These are phyloP conservation scores for Prosopocoilus inquinatus DNA, from an alignment of 2,888 invertebrate species.

Conservation along the genomic window DNA sequence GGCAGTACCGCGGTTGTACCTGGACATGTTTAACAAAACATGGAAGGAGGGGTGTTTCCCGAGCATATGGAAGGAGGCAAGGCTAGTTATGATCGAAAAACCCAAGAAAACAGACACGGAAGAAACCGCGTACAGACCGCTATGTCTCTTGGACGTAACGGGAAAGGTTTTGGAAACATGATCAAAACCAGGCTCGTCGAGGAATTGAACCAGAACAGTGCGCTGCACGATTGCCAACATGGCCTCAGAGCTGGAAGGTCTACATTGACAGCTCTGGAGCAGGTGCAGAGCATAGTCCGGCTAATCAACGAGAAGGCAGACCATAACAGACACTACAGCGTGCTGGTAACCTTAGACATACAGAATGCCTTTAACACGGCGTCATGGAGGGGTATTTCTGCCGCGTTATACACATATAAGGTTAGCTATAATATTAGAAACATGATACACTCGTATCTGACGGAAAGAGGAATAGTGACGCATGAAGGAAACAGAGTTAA, in stretches of 20 bases:
- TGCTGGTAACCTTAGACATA: constrained; percentile 13
- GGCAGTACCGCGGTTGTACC: too few species aligned
- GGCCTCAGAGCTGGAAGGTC: constrained; percentile 14
- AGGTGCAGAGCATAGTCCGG: neutral
- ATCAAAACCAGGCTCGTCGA: constrained; percentile 2
- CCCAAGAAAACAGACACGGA: neutral
- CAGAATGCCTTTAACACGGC: constrained; percentile 17
- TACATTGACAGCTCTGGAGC: constrained; percentile 15
- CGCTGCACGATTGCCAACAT: constrained; percentile 12
- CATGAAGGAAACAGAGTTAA: neutral
- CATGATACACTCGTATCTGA: neutral
- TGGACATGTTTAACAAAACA: constrained; percentile 7
- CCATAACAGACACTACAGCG: constrained; percentile 3
- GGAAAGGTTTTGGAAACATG: constrained; percentile 18
- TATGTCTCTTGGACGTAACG: constrained; percentile 13
- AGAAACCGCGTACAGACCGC: constrained; percentile 11
- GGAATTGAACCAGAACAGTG: constrained; percentile 4
- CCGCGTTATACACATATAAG: neutral
- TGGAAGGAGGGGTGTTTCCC: constrained; percentile 9
- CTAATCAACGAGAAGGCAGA: neutral
- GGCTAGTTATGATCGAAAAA: constrained; percentile 10
- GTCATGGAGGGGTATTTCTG: constrained; percentile 6
- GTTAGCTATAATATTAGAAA: neutral
- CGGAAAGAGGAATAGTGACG: neutral
- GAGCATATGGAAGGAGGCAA: constrained; percentile 12